phyloP scores from a whole-genome alignment of 2,888 invertebrate genomes.

The Nymphalis c-album region DNA sequence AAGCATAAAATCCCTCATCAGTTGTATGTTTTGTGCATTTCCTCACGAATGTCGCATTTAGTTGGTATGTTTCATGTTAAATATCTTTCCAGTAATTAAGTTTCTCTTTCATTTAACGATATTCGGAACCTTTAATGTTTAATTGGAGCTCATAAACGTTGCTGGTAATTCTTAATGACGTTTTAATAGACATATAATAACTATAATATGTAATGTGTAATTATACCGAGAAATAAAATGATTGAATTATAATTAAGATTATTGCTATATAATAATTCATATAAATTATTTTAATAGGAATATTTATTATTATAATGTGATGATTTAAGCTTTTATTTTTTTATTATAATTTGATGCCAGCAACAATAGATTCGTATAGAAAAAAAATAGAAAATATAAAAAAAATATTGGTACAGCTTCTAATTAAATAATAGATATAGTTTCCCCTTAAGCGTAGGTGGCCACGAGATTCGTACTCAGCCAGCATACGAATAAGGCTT shows the following conservation, averaged over 20 bases:
- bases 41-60: constrained; percentile 4
- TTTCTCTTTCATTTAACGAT: constrained; percentile 27
- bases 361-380: too few species aligned
- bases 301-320: too few species aligned
- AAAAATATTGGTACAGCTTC: not conserved
- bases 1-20: not conserved
- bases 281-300: too few species aligned
- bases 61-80: constrained; percentile 22
- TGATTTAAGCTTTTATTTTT: too few species aligned
- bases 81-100: constrained; percentile 29
- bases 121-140: constrained; percentile 31
- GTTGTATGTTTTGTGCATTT: not conserved
- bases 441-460: constrained; percentile 40
- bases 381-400: too few species aligned
- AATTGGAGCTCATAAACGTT: constrained; percentile 27
- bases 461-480: constrained; percentile 51
- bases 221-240: constrained; percentile 1
- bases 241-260: too few species aligned
- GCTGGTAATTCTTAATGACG: constrained; percentile 22
- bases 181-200: constrained; percentile 8
- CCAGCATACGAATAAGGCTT: constrained; percentile 65
- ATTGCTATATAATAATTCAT: too few species aligned
- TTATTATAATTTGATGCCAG: too few species aligned
- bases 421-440: not conserved
- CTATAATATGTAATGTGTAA: constrained; percentile 15